Base-by-base conservation (phyloP, 2,797 vertebrate genomes). In the Neopelma chrysocephalum region DNA sequence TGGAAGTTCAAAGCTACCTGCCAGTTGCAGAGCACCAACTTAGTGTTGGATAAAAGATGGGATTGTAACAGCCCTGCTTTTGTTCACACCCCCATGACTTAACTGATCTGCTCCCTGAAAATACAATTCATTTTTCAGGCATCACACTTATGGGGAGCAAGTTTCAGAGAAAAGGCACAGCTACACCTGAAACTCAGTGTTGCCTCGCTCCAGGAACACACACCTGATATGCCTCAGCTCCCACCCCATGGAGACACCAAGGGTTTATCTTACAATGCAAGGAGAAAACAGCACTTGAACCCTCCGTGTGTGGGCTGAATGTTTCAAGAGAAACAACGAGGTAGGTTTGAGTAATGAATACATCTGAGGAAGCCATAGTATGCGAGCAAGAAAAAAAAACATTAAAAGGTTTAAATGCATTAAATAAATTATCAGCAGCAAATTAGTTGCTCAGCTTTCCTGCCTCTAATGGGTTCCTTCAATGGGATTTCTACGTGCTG, bases 371-470 rank as follows among this genome's bases (percentile, higher is more conserved):
- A 91, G 77, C 27, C 8, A 11, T n/a, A 56, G 45, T 45, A 32
- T 5, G 58, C 25, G 43, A 80, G 60, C 71, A 85, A 68, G 65
- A 31, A 40, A 58, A 87, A 51, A 73, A 9, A 1, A 1, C n/a
- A n/a, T 21, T 8, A 21, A 69, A 58, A 38, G 22, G 57, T 80
- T 85, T 86, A 91, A 92, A 89, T 20, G 42, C 23, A n/a, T 77
- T 58, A 79, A 77, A 50, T 53, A 56, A 82, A 82, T 94, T n/a
- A 78, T 43, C 54, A 64, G 22, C 76, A 78, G 64, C 42, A 47
- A 80, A 81, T 86, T 16, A 85, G 26, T 75, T 86, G 90, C 8
- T 42, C n/a, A 4, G 23, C 26, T 77, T 73, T 64, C 31, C 77
- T 89, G 56, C 61, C 51, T 34, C 9, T 85, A 79, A 40, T 19